A percentile compares a stretch with the other conserved stretches of the same genome.
phyloP scores from a whole-genome alignment of 2,113 vertebrate genomes.

The Xyliphius kryptos region DNA sequence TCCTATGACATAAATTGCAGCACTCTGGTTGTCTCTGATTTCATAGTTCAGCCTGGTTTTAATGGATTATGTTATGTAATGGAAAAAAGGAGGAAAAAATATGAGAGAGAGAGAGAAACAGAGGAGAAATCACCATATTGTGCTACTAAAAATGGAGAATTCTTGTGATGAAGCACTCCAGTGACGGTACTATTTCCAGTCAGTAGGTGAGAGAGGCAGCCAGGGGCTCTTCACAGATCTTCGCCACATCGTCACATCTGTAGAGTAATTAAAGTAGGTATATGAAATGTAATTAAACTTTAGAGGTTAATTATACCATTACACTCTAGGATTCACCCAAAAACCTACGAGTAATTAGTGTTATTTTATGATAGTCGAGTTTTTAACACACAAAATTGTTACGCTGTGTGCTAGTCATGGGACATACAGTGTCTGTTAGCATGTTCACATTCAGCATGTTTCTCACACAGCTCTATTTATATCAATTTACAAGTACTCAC shows the following conservation, averaged over 20 bases:
- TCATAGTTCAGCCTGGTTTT: slow-evolving; percentile 30
- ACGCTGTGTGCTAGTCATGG: too few relatives aligned
- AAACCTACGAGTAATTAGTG: too few relatives aligned
- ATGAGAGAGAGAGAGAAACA: neutral
- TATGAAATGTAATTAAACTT: slow-evolving; percentile 36
- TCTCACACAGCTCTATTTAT: too few relatives aligned
- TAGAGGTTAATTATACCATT: slow-evolving; percentile 24
- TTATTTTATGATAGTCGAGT: too few relatives aligned
- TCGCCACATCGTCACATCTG: slow-evolving; percentile 10
- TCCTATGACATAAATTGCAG: slow-evolving; percentile 30
- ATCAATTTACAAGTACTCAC: too few relatives aligned
- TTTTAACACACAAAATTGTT: too few relatives aligned
- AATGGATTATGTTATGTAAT: slow-evolving; percentile 43
- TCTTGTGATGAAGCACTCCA: slow-evolving; percentile 8
- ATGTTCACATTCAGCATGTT: too few relatives aligned
- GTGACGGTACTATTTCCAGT: slow-evolving; percentile 23
- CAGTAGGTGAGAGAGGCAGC: slow-evolving; percentile 2
- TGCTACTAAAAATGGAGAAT: slow-evolving; percentile 18
- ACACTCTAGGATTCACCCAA: too few relatives aligned
- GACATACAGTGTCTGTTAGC: too few relatives aligned
- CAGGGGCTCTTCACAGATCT: slow-evolving; percentile 4
- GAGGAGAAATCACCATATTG: neutral
- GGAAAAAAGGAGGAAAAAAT: neutral
- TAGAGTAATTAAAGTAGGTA: slow-evolving; percentile 41
- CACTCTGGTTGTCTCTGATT: slow-evolving; percentile 23